phyloP scores from a whole-genome alignment of 2,113 vertebrate genomes.

The Acanthochromis polyacanthus region DNA sequence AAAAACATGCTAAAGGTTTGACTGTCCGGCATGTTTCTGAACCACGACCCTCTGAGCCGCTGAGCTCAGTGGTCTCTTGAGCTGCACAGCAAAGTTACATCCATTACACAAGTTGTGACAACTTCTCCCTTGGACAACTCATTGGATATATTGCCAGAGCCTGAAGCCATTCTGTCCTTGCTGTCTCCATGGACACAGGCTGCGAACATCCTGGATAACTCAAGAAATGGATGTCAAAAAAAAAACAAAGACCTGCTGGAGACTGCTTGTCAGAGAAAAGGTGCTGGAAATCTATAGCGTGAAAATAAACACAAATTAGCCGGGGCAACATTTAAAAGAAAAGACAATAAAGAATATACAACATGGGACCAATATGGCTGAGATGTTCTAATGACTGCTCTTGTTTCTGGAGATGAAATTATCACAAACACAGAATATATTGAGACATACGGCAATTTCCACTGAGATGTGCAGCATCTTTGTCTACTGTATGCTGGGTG shows the following conservation, averaged over 20 bases:
- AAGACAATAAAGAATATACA: background rate
- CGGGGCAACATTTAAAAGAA: background rate
- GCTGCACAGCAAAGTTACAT: constrained; percentile 52
- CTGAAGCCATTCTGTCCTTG: constrained; percentile 56
- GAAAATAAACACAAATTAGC: constrained; percentile 12
- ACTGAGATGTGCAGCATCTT: constrained; percentile 26
- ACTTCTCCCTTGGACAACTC: constrained; percentile 68
- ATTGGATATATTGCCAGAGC: constrained; percentile 58
- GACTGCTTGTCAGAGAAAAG: constrained; percentile 36
- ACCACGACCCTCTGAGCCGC: constrained; percentile 12
- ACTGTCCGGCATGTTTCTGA: background rate
- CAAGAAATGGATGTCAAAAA: constrained; percentile 37
- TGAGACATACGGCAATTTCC: constrained; percentile 28
- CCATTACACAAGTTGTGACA: constrained; percentile 63
- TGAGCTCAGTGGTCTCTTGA: constrained; percentile 4
- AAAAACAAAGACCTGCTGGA: constrained; percentile 15
- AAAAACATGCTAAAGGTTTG: background rate
- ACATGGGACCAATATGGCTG: background rate
- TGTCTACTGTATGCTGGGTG: constrained; percentile 39
- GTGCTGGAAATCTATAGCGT: constrained; percentile 16
- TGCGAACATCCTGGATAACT: constrained; percentile 42
- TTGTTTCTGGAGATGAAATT: constrained; percentile 22
- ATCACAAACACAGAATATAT: constrained; percentile 6
- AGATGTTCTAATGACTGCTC: background rate
- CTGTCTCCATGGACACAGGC: constrained; percentile 64